Conservation (phyloP, 2,888 invertebrate species). For the Mythimna impura region DNA sequence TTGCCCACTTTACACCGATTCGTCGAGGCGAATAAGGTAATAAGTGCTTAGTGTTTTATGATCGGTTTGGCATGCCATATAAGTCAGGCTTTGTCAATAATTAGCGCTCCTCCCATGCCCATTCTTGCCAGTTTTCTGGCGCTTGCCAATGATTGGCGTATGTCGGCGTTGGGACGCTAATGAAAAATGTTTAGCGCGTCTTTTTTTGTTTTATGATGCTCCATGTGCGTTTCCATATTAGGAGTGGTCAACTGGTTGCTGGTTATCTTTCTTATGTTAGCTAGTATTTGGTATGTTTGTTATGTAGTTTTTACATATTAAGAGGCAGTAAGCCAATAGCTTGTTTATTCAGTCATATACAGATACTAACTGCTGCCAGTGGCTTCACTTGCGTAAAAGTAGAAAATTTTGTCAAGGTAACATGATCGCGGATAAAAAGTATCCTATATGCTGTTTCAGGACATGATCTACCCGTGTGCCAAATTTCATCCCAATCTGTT, state of each 20-base stretch:
- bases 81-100: slow-evolving; percentile 66
- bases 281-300: slow-evolving; percentile 57
- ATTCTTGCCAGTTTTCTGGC: slow-evolving; percentile 71
- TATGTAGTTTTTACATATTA: slow-evolving; percentile 38
- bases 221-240: slow-evolving; percentile 65
- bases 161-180: slow-evolving; percentile 70
- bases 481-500: no score
- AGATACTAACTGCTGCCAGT: no score
- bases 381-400: no score
- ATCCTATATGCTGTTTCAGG: no score
- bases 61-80: slow-evolving; percentile 67
- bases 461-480: no score
- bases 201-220: slow-evolving; percentile 70
- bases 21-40: slow-evolving; percentile 75
- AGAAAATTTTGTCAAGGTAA: no score
- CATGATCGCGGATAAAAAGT: no score
- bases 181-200: slow-evolving; percentile 78
- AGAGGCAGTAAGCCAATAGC: slow-evolving; percentile 8
- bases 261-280: slow-evolving; percentile 55
- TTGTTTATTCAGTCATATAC: slow-evolving; percentile 5
- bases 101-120: slow-evolving; percentile 79
- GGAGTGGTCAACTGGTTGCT: slow-evolving; percentile 53
- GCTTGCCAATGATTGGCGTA: slow-evolving; percentile 73
- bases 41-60: slow-evolving; percentile 74
- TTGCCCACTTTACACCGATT: slow-evolving; percentile 72